Evolutionary conservation across 2,888 invertebrate species (phyloP).

Genomic region (Dascillus cervinus): DNA sequence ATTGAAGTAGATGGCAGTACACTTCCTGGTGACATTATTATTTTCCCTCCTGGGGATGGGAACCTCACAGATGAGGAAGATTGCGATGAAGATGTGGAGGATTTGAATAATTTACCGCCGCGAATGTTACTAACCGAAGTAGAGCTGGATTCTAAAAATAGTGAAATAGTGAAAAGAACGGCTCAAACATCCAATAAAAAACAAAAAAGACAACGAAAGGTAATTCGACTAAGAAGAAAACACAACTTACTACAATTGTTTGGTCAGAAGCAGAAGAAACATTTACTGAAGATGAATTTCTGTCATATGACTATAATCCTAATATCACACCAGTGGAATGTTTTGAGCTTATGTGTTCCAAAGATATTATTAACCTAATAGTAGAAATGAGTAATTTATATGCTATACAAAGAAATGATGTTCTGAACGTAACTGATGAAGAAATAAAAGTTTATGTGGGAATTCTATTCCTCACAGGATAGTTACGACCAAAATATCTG

Average conservation of each 20-base stretch:
- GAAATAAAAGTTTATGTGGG: slow-evolving; percentile 5
- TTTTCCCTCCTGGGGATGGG: slow-evolving; percentile 2
- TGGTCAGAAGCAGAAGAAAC: neutral
- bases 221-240: neutral
- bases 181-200: neutral
- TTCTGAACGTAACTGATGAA: neutral
- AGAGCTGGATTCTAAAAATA: neutral
- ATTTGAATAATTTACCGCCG: no score
- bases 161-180: neutral
- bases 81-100: slow-evolving; percentile 1
- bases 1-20: neutral
- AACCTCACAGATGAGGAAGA: slow-evolving; percentile 3
- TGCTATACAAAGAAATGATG: slow-evolving; percentile 1
- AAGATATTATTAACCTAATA: neutral
- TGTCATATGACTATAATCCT: neutral
- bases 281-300: slow-evolving; percentile 1
- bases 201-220: neutral
- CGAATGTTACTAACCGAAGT: neutral
- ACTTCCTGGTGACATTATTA: neutral
- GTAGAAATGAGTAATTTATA: slow-evolving; percentile 4
- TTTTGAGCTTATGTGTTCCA: slow-evolving; percentile 4
- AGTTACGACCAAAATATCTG: slow-evolving; percentile 2
- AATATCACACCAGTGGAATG: slow-evolving; percentile 4
- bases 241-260: neutral
- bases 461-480: slow-evolving; percentile 3